Percentiles rank a stretch among this genome's conserved stretches.
Conservation (phyloP, 2,888 invertebrate genomes). For the Galeruca laticollis region DNA sequence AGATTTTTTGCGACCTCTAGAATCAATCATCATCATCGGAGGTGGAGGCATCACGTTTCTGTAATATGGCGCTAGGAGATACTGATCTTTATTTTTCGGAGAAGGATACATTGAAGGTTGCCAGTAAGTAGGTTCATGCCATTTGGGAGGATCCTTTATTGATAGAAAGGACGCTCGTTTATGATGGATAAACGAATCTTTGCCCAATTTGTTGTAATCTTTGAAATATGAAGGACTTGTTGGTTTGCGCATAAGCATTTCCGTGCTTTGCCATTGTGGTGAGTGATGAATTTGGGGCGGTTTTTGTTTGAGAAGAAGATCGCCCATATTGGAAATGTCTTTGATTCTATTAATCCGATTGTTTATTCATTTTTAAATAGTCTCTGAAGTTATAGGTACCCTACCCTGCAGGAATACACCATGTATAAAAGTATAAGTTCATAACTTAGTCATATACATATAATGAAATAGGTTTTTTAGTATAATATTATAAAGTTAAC, state of each 20-base stretch:
- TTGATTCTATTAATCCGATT: background rate
- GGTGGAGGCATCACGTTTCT: conserved; percentile 75
- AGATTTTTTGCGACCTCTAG: conserved; percentile 50
- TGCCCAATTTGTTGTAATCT: conserved; percentile 37
- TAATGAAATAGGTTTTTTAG: too few species aligned
- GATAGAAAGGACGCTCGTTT: conserved; percentile 11
- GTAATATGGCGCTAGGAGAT: conserved; percentile 79
- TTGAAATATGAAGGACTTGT: conserved; percentile 53
- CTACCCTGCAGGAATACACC: background rate
- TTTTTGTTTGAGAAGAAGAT: conserved; percentile 76
- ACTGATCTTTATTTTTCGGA: conserved; percentile 71
- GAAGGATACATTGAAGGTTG: conserved; percentile 68
- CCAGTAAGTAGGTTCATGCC: conserved; percentile 67
- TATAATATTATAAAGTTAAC: too few species aligned
- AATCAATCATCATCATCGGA: conserved; percentile 64
- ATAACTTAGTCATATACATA: too few species aligned
- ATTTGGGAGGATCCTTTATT: conserved; percentile 56
- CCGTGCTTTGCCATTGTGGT: conserved; percentile 65
- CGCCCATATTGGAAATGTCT: conserved; percentile 66
- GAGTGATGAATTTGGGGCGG: conserved; percentile 69
- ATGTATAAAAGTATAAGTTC: too few species aligned
- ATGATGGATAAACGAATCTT: conserved; percentile 63
- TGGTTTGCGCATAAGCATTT: conserved; percentile 71
- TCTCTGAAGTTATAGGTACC: background rate
- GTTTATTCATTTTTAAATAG: background rate